Evolutionary conservation across 2,888 invertebrate species (phyloP).

Genomic region (Andrena hattorfiana): DNA sequence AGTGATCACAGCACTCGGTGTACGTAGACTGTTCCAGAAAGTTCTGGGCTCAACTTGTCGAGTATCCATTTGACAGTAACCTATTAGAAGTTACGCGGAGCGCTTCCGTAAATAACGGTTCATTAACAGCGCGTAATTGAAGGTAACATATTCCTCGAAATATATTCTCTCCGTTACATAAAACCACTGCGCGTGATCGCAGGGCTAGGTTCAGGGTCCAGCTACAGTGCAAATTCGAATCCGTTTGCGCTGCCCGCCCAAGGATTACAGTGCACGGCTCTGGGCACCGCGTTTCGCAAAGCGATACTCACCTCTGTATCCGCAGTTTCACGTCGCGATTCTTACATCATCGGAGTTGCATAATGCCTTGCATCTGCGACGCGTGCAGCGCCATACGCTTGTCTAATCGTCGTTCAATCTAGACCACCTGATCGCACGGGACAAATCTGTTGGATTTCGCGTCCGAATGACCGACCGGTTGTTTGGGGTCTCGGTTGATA

Average conservation of each 20-base stretch:
- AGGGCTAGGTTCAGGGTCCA: not conserved
- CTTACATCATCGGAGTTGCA: slow-evolving; percentile 68
- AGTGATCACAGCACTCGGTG: not conserved
- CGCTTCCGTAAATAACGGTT: slow-evolving; percentile 3
- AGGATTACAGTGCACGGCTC: not conserved
- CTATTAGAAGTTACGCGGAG: not conserved
- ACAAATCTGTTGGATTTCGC: slow-evolving; percentile 3
- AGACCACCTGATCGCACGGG: not conserved
- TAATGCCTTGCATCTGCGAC: slow-evolving; percentile 54
- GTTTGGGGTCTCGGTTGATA: not conserved
- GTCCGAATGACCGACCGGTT: not conserved
- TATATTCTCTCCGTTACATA: slow-evolving; percentile 13
- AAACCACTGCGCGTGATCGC: not conserved
- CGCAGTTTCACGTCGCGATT: slow-evolving; percentile 50
- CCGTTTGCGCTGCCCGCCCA: too few relatives aligned
- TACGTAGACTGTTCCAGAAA: not conserved
- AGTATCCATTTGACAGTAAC: not conserved
- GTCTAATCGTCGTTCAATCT: slow-evolving; percentile 40
- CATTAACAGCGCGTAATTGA: slow-evolving; percentile 15
- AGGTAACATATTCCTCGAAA: slow-evolving; percentile 18
- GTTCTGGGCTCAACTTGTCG: not conserved
- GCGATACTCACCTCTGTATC: not conserved
- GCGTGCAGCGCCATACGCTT: slow-evolving; percentile 50
- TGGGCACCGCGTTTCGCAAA: not conserved
- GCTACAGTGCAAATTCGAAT: too few relatives aligned